Percentiles rank a stretch among this genome's conserved stretches.
phyloP scores from a whole-genome alignment of 2,888 invertebrate genomes.

The Melieria omissa region DNA sequence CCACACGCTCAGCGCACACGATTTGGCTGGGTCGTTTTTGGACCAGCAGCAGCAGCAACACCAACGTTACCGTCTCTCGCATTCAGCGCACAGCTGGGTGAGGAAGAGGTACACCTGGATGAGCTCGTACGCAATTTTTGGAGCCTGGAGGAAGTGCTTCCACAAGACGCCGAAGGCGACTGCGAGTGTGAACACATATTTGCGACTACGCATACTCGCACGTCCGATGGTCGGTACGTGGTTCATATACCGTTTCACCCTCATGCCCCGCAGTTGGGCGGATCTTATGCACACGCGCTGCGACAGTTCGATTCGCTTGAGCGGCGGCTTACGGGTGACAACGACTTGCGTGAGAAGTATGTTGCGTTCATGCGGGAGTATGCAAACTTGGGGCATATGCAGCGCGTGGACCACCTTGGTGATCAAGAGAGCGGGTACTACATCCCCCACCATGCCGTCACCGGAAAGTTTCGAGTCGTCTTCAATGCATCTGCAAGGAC shows the following conservation, averaged over 20 bases:
- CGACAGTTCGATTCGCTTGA: background rate
- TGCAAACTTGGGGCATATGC: too few relatives aligned
- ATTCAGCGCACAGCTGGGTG: background rate
- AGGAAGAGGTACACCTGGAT: slow-evolving; percentile 18
- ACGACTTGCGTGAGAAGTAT: too few relatives aligned
- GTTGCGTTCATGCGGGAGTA: too few relatives aligned
- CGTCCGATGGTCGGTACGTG: slow-evolving; percentile 17
- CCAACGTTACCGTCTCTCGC: background rate
- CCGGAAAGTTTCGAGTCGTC: slow-evolving; percentile 32
- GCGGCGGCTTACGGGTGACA: background rate
- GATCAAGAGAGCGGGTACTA: slow-evolving; percentile 13
- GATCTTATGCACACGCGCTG: background rate
- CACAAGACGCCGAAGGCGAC: background rate
- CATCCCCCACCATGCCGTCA: slow-evolving; percentile 38
- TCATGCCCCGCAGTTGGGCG: background rate
- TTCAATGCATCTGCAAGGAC: slow-evolving; percentile 34
- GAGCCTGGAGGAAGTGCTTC: slow-evolving; percentile 29
- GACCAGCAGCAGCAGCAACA: slow-evolving; percentile 23
- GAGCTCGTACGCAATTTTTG: slow-evolving; percentile 37
- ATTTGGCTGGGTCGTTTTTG: slow-evolving; percentile 39
- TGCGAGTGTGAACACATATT: slow-evolving; percentile 4
- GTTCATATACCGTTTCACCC: slow-evolving; percentile 10
- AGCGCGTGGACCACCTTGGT: too few relatives aligned
- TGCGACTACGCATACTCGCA: background rate
- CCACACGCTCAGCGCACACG: slow-evolving; percentile 31